phyloP scores from a whole-genome alignment of 2,113 vertebrate genomes.

The Gymnogyps californianus region DNA sequence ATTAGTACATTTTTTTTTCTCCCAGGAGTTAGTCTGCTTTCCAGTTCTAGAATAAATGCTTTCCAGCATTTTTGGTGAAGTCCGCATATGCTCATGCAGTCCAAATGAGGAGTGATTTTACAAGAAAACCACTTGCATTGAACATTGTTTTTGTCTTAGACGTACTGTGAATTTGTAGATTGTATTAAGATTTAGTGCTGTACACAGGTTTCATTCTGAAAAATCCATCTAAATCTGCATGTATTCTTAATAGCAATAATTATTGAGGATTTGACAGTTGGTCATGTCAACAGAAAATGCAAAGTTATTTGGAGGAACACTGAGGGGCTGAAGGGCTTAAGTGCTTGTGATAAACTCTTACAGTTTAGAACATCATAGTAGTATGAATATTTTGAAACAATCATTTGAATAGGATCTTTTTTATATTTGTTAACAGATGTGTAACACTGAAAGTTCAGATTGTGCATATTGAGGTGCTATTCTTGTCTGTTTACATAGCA shows the following conservation, averaged over 20 bases:
- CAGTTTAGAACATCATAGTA: not conserved
- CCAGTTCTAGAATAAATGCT: not conserved
- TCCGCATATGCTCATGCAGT: not conserved
- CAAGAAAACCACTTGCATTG: not conserved
- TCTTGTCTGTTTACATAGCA: not conserved
- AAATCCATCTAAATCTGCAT: not conserved
- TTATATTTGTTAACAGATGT: not conserved
- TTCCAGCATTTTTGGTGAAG: not conserved
- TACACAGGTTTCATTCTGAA: not conserved
- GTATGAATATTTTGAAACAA: not conserved
- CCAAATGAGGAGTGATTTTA: not conserved
- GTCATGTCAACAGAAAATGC: not conserved
- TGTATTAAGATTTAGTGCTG: not conserved
- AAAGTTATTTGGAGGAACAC: not conserved
- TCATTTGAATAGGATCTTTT: not conserved
- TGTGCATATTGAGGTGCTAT: not conserved
- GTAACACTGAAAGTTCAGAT: not conserved
- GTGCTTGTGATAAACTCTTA: not conserved
- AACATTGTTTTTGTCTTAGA: not conserved
- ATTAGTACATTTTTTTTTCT: not conserved
- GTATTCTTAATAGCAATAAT: not conserved
- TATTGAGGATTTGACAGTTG: not conserved
- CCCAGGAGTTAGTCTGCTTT: not conserved
- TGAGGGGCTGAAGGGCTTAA: not conserved
- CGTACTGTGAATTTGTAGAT: not conserved